Conservation (phyloP, 2,888 invertebrate genomes). For the Microplitis deprimator region DNA sequence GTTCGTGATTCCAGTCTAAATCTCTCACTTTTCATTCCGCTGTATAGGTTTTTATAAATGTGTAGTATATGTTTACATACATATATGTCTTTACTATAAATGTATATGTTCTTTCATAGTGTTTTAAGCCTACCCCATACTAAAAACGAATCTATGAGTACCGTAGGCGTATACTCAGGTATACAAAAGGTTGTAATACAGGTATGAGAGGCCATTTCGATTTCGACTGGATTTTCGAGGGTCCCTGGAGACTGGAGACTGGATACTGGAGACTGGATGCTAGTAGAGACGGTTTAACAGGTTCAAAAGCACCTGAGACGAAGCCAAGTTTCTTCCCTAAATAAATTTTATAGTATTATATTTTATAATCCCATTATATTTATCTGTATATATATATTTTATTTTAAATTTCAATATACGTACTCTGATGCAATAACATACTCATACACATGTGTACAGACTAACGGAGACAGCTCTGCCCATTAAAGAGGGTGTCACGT, state of each 20-base stretch:
- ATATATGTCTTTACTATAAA: conserved; percentile 18
- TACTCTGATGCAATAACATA: conserved; percentile 18
- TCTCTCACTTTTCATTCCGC: conserved; percentile 36
- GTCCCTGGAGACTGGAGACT: conserved; percentile 21
- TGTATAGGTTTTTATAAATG: conserved; percentile 48
- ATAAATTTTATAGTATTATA: not conserved
- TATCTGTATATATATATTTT: conserved; percentile 33
- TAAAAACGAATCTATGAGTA: conserved; percentile 16
- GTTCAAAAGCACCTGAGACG: conserved; percentile 33
- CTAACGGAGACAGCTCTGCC: conserved; percentile 47
- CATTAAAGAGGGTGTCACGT: conserved; percentile 52
- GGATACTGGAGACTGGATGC: not conserved
- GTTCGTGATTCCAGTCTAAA: conserved; percentile 43
- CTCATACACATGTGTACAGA: not conserved
- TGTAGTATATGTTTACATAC: conserved; percentile 25
- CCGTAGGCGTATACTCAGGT: conserved; percentile 23
- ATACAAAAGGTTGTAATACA: conserved; percentile 29
- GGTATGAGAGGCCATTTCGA: conserved; percentile 46
- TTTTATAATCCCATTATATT: conserved; percentile 17
- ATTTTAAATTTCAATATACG: conserved; percentile 13
- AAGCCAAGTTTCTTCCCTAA: conserved; percentile 25
- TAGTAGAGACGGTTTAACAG: conserved; percentile 32
- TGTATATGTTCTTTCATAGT: conserved; percentile 20
- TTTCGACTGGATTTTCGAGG: conserved; percentile 50
- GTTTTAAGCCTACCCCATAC: conserved; percentile 34